Evolutionary conservation across 2,113 vertebrate species (phyloP), one percentile per base, ranked within the genome.

Genomic region (Phyllostomus hastatus): DNA sequence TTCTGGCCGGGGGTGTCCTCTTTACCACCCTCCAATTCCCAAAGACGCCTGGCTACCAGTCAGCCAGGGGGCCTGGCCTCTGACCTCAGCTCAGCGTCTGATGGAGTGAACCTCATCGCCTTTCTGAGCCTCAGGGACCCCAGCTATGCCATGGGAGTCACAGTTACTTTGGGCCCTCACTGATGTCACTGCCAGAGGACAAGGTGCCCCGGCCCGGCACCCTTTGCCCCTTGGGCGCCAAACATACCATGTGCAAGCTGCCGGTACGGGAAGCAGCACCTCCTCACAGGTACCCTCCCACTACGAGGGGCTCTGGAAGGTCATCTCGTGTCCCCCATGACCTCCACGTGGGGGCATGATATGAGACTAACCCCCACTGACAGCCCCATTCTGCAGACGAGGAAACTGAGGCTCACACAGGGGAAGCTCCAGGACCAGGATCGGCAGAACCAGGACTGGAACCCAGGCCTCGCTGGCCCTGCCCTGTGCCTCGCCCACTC

Each of bases 181-280:
- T 22, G 57, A 67, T 26, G 86, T 83, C 31, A 4, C 80, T 28
- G 67, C 48, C 16, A 50, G 35, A 19, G 41, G 70, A 50, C 19
- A 72, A 64, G 31, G 48, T 19, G 15, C 15, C 38, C 80, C 2
- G 2, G 10, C 19, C 16, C 0, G 3, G 41, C 0, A 2, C 9
- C 12, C 76, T 64, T 90, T 73, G 69, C 14, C 20, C 5, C 64
- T 38, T 2, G 2, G 46, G 41, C 16, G 43, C 59, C 24, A 3
- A 48, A 10, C 7, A 0, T 1, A 10, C 14, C 6, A 4, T 4
- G 22, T 52, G 22, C 6, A 38, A 70, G 52, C 72, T 1, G 2
- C 64, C 26, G 12, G 20, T 33, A 0, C 3, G 52, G 90, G 59
- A 16, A 20, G 54, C 4, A 9, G 31, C 17, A 26, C 43, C 26